These are phyloP conservation scores for Equus quagga DNA, from an alignment of 2,113 vertebrate species.

Conservation along the genomic window DNA sequence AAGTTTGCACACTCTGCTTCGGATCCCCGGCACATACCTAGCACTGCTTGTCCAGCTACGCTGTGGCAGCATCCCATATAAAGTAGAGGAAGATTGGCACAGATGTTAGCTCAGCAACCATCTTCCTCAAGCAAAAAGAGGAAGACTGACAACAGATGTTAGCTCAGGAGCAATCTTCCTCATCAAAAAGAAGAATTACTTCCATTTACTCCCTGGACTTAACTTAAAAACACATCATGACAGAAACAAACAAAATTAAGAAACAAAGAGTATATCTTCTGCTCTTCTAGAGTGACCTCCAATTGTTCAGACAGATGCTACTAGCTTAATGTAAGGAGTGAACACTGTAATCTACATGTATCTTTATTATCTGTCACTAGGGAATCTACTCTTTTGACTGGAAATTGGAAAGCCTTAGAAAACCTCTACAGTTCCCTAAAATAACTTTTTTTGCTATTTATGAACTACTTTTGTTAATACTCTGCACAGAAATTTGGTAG, in stretches of 20 bases:
- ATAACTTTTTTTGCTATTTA: neutral
- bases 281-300: neutral
- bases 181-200: neutral
- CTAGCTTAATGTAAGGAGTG: neutral
- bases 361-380: neutral
- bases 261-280: neutral
- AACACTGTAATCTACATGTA: neutral
- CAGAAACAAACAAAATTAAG: neutral
- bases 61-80: too few species aligned
- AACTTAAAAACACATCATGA: neutral
- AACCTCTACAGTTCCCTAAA: constrained; percentile 5
- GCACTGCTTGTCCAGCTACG: too few species aligned
- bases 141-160: too few species aligned
- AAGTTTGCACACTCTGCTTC: too few species aligned
- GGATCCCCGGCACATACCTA: too few species aligned
- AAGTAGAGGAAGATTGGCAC: too few species aligned
- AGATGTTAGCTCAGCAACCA: too few species aligned
- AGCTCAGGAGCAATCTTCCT: too few species aligned
- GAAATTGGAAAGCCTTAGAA: neutral
- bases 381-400: neutral
- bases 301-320: neutral
- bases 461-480: neutral
- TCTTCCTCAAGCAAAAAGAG: too few species aligned
- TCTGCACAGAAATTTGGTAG: neutral
- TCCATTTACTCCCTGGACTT: neutral